Evolutionary conservation across 2,113 vertebrate species (phyloP).

Genomic region (Scomber colias): DNA sequence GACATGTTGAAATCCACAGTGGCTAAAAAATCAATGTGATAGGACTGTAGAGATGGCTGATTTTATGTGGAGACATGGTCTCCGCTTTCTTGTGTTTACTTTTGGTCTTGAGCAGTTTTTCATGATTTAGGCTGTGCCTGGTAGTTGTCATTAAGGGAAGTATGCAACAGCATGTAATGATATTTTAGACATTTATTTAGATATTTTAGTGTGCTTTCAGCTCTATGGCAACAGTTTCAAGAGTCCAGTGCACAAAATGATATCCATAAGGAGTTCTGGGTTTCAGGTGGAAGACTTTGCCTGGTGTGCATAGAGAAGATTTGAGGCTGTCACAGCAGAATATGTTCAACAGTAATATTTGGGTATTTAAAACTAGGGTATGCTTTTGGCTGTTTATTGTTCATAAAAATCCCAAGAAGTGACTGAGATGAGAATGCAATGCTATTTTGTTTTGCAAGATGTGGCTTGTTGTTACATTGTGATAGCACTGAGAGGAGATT

Average conservation of each 20-base stretch:
- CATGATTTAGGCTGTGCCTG: not conserved
- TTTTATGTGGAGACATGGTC: not conserved
- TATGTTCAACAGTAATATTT: no score
- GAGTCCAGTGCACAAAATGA: not conserved
- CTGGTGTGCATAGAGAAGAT: not conserved
- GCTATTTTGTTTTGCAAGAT: not conserved
- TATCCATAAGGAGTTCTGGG: not conserved
- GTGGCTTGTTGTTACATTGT: not conserved
- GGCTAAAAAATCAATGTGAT: constrained; percentile 30
- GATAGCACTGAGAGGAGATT: no score
- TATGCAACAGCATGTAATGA: not conserved
- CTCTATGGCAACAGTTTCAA: not conserved
- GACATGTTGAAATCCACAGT: constrained; percentile 56
- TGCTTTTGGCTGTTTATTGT: not conserved
- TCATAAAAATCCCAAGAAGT: not conserved
- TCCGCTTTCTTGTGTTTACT: not conserved
- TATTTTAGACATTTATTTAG: no score
- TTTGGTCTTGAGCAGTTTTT: not conserved
- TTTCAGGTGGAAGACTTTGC: not conserved
- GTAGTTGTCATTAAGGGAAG: not conserved
- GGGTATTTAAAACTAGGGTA: no score
- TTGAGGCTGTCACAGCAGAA: not conserved
- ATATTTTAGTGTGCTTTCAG: not conserved
- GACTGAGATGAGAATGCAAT: not conserved
- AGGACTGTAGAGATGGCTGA: constrained; percentile 8